A percentile compares a stretch with the other conserved stretches of the same genome.
Conservation (phyloP, 2,888 invertebrate genomes). For the Xestoiulus laeticollis region DNA sequence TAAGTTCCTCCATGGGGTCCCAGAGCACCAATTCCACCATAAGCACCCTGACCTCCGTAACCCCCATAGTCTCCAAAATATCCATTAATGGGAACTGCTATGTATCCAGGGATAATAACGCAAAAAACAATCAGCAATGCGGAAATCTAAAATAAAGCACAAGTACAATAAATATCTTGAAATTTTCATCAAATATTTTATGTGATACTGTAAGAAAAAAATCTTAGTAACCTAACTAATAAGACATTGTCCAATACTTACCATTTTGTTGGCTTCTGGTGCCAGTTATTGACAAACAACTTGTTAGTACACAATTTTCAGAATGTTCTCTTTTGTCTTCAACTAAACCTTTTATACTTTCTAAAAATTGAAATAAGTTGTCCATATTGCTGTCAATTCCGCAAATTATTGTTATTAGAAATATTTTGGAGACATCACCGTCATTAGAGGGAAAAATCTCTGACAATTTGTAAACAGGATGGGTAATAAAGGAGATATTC, state of each 20-base stretch:
- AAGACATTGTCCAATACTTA: background rate
- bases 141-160: conserved; percentile 16
- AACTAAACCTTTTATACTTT: background rate
- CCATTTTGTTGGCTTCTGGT: background rate
- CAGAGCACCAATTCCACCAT: conserved; percentile 3
- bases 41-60: conserved; percentile 48
- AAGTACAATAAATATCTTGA: background rate
- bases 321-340: background rate
- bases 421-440: conserved; percentile 22
- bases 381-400: background rate
- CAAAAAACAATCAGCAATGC: background rate
- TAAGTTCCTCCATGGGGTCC: background rate
- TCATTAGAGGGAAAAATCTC: background rate
- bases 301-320: background rate
- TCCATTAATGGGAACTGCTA: background rate
- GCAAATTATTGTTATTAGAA: background rate
- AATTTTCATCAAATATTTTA: too few species aligned
- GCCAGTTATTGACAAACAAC: background rate
- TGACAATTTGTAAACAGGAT: background rate
- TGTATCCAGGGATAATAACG: background rate
- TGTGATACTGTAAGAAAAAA: too few species aligned
- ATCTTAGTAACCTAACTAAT: too few species aligned
- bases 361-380: background rate
- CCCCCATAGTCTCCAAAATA: conserved; percentile 45
- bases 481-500: background rate